Conservation (phyloP, 2,888 invertebrate species). For the Zygothrica quintamaculata region DNA sequence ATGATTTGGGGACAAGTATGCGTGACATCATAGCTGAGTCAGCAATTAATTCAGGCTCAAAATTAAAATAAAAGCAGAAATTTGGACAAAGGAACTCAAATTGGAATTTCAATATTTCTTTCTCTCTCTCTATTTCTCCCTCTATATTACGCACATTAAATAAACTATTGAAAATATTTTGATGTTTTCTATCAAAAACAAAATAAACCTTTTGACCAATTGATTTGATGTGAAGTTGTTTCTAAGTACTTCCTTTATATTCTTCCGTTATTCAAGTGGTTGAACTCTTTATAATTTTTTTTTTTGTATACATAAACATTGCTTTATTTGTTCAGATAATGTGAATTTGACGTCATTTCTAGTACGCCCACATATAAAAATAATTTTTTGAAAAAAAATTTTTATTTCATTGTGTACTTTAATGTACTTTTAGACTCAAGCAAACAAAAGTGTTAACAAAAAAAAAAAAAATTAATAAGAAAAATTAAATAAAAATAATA, state of each 20-base stretch:
- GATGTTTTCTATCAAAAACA: too few relatives aligned
- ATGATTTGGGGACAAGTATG: too few relatives aligned
- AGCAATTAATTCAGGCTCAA: too few relatives aligned
- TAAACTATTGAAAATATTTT: too few relatives aligned
- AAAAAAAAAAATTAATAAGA: not conserved
- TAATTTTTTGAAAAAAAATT: too few relatives aligned
- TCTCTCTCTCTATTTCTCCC: too few relatives aligned
- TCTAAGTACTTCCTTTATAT: slow-evolving; percentile 28
- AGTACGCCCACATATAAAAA: slow-evolving; percentile 17
- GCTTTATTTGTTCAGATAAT: not conserved
- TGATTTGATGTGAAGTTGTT: slow-evolving; percentile 26
- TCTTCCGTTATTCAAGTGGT: slow-evolving; percentile 23
- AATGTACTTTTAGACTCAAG: slow-evolving; percentile 57
- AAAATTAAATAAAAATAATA: too few relatives aligned
- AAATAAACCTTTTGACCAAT: not conserved
- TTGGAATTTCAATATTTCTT: too few relatives aligned
- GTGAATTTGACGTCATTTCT: slow-evolving; percentile 32
- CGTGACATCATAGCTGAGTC: slow-evolving; percentile 9
- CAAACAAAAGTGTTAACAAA: slow-evolving; percentile 32
- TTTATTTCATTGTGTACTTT: slow-evolving; percentile 70
- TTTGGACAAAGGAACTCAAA: too few relatives aligned
- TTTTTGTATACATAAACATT: slow-evolving; percentile 14
- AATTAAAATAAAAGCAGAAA: too few relatives aligned
- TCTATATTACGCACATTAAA: too few relatives aligned
- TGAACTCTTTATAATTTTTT: slow-evolving; percentile 18